Evolutionary conservation across 2,888 invertebrate genomes (phyloP).

Genomic region (Eupithecia dodoneata): DNA sequence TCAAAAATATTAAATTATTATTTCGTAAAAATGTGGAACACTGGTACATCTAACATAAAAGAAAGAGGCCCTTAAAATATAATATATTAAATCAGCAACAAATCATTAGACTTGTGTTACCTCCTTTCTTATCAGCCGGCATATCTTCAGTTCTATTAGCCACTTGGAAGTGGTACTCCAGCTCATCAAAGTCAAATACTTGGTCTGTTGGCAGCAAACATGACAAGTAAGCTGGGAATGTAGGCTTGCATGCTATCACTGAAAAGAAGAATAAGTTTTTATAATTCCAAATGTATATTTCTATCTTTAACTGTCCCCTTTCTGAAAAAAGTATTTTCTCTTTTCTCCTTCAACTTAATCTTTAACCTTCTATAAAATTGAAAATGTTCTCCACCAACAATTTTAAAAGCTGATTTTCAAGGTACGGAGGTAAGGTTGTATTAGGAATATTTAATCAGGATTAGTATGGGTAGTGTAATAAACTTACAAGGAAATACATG

Average conservation of each 20-base stretch:
- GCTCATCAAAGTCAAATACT: conserved; percentile 95
- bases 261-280: conserved; percentile 48
- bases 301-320: background rate
- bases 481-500: conserved; percentile 93
- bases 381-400: background rate
- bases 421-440: background rate
- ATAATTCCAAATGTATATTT: background rate
- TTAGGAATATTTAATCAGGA: background rate
- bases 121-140: conserved; percentile 82
- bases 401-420: background rate
- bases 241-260: conserved; percentile 95
- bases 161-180: conserved; percentile 89
- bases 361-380: too few relatives aligned
- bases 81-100: background rate
- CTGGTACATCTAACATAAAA: background rate
- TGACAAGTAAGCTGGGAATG: conserved; percentile 92
- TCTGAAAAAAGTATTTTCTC: too few relatives aligned
- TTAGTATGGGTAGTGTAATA: background rate
- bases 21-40: background rate
- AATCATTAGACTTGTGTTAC: conserved; percentile 2
- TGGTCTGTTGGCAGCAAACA: conserved; percentile 97
- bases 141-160: conserved; percentile 86
- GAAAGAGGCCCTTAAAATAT: background rate
- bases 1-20: background rate
- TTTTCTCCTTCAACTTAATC: too few relatives aligned